phyloP scores from a whole-genome alignment of 2,888 invertebrate genomes.

The Chrysina gloriosa region DNA sequence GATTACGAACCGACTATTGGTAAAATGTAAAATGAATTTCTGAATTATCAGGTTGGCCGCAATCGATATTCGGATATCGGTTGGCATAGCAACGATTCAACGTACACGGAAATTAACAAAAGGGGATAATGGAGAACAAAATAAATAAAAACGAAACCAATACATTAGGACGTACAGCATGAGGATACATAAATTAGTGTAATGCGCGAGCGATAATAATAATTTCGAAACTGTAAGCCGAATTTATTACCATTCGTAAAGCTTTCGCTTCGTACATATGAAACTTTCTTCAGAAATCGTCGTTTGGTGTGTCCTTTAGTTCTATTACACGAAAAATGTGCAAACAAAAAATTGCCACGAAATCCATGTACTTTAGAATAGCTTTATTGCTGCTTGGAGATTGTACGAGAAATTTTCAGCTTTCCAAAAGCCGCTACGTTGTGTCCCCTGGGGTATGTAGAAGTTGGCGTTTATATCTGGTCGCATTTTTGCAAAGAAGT shows the following conservation, averaged over 20 bases:
- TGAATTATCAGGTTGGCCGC: constrained; percentile 15
- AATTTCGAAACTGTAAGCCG: no score
- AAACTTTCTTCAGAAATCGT: background rate
- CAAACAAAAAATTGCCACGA: background rate
- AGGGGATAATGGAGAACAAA: no score
- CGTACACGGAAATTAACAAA: background rate
- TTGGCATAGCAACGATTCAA: background rate
- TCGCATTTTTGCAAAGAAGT: no score
- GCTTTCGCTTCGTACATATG: no score
- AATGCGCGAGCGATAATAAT: no score
- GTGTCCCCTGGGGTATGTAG: background rate
- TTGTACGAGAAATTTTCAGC: background rate
- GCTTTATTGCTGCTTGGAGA: constrained; percentile 10
- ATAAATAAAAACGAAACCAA: no score
- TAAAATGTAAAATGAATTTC: background rate
- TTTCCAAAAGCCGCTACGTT: background rate
- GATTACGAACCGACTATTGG: no score
- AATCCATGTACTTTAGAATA: constrained; percentile 19
- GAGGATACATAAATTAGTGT: no score
- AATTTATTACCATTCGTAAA: no score
- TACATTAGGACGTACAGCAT: no score
- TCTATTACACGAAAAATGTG: background rate
- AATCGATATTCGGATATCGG: constrained; percentile 18
- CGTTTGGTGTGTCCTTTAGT: background rate
- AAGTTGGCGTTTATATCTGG: no score